phyloP scores from a whole-genome alignment of 2,113 vertebrate species.

The Microcebus murinus region DNA sequence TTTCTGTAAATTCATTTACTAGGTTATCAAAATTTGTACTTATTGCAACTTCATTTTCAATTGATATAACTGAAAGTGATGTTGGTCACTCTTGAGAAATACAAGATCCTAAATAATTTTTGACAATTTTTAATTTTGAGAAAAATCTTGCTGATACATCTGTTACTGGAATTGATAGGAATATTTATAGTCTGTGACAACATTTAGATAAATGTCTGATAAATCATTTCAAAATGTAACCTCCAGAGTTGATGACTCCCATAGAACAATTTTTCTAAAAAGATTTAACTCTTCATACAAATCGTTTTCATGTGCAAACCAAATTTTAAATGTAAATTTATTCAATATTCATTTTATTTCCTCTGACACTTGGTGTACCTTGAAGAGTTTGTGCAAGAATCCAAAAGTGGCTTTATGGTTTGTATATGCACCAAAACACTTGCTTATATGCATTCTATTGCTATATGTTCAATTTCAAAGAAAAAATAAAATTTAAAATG shows the following conservation, averaged over 20 bases:
- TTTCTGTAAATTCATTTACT: not conserved
- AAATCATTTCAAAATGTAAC: slow-evolving; percentile 7
- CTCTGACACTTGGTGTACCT: not conserved
- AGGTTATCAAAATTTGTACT: not conserved
- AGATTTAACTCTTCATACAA: not conserved
- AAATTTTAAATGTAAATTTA: not conserved
- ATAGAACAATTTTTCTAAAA: not conserved
- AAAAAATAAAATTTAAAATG: not conserved
- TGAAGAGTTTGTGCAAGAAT: not conserved
- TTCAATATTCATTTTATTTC: not conserved
- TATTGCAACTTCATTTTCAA: not conserved
- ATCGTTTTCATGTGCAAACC: not conserved
- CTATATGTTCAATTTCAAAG: not conserved
- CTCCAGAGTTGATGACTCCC: not conserved
- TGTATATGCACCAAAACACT: not conserved
- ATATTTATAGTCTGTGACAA: not conserved
- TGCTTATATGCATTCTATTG: not conserved
- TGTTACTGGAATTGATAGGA: not conserved
- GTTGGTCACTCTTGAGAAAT: not conserved
- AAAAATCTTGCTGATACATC: not conserved
- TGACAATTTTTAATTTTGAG: not conserved
- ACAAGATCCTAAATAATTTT: not conserved
- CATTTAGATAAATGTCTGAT: not conserved
- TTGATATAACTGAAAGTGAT: not conserved
- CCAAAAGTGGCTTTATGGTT: not conserved